Percentiles rank a stretch among this genome's conserved stretches.
Conservation (phyloP, 1,140 invertebrate genomes). For the Heterodera carotae region DNA sequence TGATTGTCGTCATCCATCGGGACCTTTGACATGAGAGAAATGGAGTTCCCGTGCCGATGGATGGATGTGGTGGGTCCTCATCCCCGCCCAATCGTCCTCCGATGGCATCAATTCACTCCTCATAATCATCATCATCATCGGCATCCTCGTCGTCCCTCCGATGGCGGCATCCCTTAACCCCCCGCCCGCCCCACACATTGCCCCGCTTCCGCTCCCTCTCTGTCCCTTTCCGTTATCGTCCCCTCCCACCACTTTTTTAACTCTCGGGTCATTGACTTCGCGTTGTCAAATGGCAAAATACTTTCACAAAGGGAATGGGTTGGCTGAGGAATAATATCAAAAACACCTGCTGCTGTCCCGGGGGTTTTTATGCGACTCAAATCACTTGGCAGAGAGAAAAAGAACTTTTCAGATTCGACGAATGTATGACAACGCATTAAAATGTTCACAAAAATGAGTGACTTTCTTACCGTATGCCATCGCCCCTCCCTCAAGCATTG, state of each 20-base stretch:
- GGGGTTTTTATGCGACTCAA: too few relatives aligned
- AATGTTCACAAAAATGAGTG: too few relatives aligned
- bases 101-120: background rate
- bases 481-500: background rate
- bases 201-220: background rate
- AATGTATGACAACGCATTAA: too few relatives aligned
- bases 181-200: too few relatives aligned
- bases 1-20: background rate
- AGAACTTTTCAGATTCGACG: too few relatives aligned
- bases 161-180: background rate
- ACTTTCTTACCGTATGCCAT: background rate
- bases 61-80: background rate
- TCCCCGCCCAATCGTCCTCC: background rate
- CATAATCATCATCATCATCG: slow-evolving; percentile 1
- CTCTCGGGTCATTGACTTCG: background rate
- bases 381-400: too few relatives aligned
- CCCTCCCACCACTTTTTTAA: background rate
- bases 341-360: background rate
- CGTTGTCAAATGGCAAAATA: background rate
- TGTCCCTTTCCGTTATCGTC: background rate
- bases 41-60: background rate
- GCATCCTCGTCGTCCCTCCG: background rate
- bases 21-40: background rate
- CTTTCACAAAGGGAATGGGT: background rate
- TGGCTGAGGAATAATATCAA: background rate